Evolutionary conservation across 2,888 invertebrate genomes (phyloP).

Genomic region (Choristoneura rosaceana): DNA sequence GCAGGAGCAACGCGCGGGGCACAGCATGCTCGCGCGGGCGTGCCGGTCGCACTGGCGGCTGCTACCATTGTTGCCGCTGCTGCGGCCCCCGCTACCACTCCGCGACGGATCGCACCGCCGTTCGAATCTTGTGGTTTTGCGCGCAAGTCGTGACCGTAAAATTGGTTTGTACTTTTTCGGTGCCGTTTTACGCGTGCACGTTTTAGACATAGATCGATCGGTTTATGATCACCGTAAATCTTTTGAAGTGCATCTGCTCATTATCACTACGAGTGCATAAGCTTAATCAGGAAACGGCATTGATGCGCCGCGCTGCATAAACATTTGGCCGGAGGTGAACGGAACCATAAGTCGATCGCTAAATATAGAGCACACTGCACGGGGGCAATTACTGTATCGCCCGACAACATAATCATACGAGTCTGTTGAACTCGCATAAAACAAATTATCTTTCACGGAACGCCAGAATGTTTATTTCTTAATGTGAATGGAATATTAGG

Average conservation of each 20-base stretch:
- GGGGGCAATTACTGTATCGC: conserved; percentile 63
- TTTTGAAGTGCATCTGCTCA: conserved; percentile 53
- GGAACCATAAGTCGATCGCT: conserved; percentile 71
- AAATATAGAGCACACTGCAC: conserved; percentile 71
- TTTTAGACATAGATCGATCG: neutral
- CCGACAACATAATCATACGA: conserved; percentile 44
- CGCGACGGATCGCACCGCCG: conserved; percentile 53
- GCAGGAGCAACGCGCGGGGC: conserved; percentile 90
- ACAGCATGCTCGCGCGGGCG: conserved; percentile 86
- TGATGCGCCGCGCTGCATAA: conserved; percentile 53
- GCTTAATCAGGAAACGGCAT: conserved; percentile 49
- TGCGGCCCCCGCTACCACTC: conserved; percentile 51
- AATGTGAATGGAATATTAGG: conserved; percentile 18
- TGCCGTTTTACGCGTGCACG: conserved; percentile 1
- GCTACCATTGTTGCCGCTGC: conserved; percentile 42
- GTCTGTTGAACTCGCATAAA: conserved; percentile 41
- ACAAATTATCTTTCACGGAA: conserved; percentile 21
- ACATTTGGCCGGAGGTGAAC: conserved; percentile 69
- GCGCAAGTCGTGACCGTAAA: conserved; percentile 33
- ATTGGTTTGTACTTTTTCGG: conserved; percentile 6
- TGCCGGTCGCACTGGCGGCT: conserved; percentile 72
- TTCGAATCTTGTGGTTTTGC: conserved; percentile 30
- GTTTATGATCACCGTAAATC: conserved; percentile 23
- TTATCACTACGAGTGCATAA: conserved; percentile 37
- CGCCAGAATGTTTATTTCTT: conserved; percentile 34